phyloP scores from a whole-genome alignment of 1,140 invertebrate genomes.

The Archivesica marissinica region DNA sequence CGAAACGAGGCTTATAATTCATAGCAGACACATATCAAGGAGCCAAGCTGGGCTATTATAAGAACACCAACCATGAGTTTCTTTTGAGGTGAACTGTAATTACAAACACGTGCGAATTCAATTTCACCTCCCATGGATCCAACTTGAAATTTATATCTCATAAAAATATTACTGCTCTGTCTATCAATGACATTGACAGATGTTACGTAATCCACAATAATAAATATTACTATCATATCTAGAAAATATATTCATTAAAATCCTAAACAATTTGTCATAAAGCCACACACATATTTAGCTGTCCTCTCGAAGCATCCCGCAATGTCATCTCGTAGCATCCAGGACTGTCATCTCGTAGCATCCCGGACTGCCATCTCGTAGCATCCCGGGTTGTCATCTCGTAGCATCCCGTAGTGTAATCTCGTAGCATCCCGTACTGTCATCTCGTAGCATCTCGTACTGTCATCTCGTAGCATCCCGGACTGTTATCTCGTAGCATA shows the following conservation, averaged over 20 bases:
- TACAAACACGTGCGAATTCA: slow-evolving; percentile 36
- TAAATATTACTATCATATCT: neutral
- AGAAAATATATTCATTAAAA: neutral
- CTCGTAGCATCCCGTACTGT: too few species aligned
- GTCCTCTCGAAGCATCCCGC: too few species aligned
- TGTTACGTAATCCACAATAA: slow-evolving; percentile 15
- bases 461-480: too few species aligned
- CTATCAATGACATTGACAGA: slow-evolving; percentile 34
- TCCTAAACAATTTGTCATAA: slow-evolving; percentile 1
- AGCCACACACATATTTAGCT: too few species aligned
- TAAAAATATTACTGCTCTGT: slow-evolving; percentile 49
- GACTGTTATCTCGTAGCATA: too few species aligned
- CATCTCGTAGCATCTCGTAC: too few species aligned
- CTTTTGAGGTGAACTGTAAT: neutral
- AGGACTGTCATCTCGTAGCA: too few species aligned
- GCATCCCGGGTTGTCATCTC: too few species aligned
- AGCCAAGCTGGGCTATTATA: neutral
- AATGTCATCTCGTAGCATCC: too few species aligned
- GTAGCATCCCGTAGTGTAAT: too few species aligned
- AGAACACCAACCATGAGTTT: neutral
- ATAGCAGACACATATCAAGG: neutral
- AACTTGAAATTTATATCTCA: slow-evolving; percentile 46
- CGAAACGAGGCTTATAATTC: neutral
- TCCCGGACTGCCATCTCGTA: too few species aligned
- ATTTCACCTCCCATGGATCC: slow-evolving; percentile 9